Base-by-base conservation (phyloP, 1,140 invertebrate species). In the Anagrus nilaparvatae region DNA sequence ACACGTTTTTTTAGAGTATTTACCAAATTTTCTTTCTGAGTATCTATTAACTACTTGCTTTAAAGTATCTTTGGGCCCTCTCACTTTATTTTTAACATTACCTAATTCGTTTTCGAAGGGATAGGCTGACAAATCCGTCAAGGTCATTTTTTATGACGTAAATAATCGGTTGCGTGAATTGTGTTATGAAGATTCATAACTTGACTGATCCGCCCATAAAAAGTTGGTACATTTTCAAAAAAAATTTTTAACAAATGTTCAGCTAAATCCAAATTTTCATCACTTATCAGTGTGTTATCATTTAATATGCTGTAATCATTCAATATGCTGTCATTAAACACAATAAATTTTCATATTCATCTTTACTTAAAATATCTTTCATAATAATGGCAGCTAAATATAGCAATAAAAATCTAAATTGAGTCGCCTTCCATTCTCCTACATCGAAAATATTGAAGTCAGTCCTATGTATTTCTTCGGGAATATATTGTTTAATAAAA, bases 401-500 rank as follows among this genome's bases (percentile, higher is more conserved):
- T 10, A 46, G 17, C 7, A 46, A 31, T 14, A 40, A 46, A 20
- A 40, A 40, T 27, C 31, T 18, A 18, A 14, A 35, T 34, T 46
- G 36, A 0, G 44, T 46, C 8, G 30, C 44, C 28, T 46, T 46
- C 37, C 44, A 46, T 2, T 35, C 6, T 8, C 5, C 14, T 12
- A 46, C 16, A 40, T 40, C 32, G 14, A 27, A 9, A 4, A 46
- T 33, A 23, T 40, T 6, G 12, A 40, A 35, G 9, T 13, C 33
- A 12, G 34, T 40, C 13, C 37, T 39, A 17, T 35, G 44, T 12
- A 46, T 40, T 25, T 46, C 44, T 8, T 18, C 23, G 0, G 37
- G 25, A 5, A 46, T 27, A 18, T 16, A 18, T 12, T 5, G n/a
- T 3, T 14, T 10, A 6, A 20, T 9, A 21, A 12, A 20, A n/a